Conservation (phyloP, 2,113 vertebrate genomes). For the Osmerus mordax region DNA sequence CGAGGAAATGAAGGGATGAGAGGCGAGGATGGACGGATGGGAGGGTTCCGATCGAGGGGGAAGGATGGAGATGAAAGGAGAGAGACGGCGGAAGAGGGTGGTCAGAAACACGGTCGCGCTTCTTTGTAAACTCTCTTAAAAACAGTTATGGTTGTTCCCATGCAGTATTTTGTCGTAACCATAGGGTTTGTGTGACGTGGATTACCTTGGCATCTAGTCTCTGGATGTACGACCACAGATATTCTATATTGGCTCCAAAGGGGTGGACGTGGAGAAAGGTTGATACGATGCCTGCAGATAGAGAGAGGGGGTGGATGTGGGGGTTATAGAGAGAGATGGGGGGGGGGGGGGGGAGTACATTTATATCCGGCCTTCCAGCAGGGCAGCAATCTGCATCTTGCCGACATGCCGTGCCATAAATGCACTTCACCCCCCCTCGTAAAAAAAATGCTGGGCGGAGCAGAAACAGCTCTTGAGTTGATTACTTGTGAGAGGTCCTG, state of each 20-base stretch:
- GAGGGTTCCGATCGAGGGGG: background rate
- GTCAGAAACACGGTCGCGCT: background rate
- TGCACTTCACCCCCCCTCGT: conserved; percentile 23
- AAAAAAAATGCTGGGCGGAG: conserved; percentile 40
- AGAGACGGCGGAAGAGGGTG: background rate
- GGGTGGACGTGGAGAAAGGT: conserved; percentile 97
- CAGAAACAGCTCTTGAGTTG: conserved; percentile 50
- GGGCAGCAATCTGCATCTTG: conserved; percentile 37
- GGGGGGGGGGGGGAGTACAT: background rate
- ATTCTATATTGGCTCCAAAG: conserved; percentile 95
- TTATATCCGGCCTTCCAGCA: conserved; percentile 19
- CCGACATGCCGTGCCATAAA: conserved; percentile 40
- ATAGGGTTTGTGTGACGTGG: background rate
- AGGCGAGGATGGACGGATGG: background rate
- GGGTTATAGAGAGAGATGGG: background rate
- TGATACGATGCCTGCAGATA: conserved; percentile 86
- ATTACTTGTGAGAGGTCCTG: conserved; percentile 64
- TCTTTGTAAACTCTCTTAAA: no score
- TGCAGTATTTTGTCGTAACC: background rate
- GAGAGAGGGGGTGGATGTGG: conserved; percentile 22
- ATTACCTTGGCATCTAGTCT: conserved; percentile 92
- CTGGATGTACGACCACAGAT: conserved; percentile 95
- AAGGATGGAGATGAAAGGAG: background rate
- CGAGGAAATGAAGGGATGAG: background rate
- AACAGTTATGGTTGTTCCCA: no score